Conservation (phyloP, 2,797 vertebrate species). For the Manis javanica region DNA sequence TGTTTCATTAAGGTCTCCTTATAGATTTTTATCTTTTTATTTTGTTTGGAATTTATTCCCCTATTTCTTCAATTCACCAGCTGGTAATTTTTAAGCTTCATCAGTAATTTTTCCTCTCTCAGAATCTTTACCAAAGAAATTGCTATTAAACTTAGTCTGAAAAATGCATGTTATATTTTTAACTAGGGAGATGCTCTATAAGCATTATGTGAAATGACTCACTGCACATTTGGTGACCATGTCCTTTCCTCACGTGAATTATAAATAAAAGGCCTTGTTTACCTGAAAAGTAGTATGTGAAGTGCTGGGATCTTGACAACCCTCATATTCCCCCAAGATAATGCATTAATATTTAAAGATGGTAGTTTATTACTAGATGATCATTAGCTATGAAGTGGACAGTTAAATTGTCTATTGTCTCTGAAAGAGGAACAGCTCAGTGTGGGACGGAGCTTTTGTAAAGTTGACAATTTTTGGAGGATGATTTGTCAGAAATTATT, state of each 20-base stretch:
- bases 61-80: neutral
- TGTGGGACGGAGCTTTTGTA: neutral
- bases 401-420: neutral
- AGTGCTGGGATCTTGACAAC: neutral
- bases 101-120: neutral
- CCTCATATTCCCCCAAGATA: neutral
- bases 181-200: neutral
- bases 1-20: neutral
- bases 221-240: neutral
- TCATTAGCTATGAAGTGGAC: neutral
- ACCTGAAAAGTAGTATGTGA: neutral
- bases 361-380: neutral
- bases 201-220: neutral
- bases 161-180: neutral
- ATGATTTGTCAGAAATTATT: conserved; percentile 37
- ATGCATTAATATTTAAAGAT: conserved; percentile 26
- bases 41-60: neutral
- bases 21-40: neutral
- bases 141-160: neutral
- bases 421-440: neutral
- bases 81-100: neutral
- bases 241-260: conserved; percentile 12
- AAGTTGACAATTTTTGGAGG: neutral
- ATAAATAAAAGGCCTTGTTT: neutral
- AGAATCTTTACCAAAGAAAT: neutral